These are phyloP conservation scores for Ips nitidus DNA, from an alignment of 1,140 invertebrate genomes.

Conservation along the genomic window DNA sequence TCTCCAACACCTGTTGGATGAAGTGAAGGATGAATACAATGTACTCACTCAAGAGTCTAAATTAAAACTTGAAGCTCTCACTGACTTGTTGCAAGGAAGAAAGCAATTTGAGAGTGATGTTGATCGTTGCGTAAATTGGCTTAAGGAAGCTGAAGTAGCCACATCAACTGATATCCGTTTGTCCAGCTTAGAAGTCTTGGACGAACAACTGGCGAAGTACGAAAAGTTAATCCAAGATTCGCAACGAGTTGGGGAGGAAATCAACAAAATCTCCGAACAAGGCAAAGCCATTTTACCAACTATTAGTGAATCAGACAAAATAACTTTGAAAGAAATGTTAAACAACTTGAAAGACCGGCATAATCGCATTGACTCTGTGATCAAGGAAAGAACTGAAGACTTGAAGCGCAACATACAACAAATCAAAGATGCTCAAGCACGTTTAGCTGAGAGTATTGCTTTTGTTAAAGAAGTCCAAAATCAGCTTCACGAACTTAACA, in stretches of 20 bases:
- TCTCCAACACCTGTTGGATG: slow-evolving; percentile 67
- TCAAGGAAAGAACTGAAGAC: slow-evolving; percentile 71
- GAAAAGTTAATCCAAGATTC: slow-evolving; percentile 76
- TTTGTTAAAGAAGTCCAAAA: slow-evolving; percentile 79
- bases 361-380: slow-evolving; percentile 68
- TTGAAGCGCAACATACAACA: slow-evolving; percentile 75
- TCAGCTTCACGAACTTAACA: slow-evolving; percentile 78
- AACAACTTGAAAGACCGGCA: slow-evolving; percentile 77
- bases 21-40: slow-evolving; percentile 68
- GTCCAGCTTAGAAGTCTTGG: slow-evolving; percentile 74
- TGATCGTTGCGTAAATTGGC: slow-evolving; percentile 79
- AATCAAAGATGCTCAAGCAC: slow-evolving; percentile 74
- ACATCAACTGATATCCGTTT: slow-evolving; percentile 76
- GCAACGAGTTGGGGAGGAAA: slow-evolving; percentile 66
- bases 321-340: slow-evolving; percentile 76
- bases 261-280: slow-evolving; percentile 74
- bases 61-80: slow-evolving; percentile 71
- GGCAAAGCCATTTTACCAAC: slow-evolving; percentile 78
- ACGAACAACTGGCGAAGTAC: slow-evolving; percentile 84
- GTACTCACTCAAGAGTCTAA: slow-evolving; percentile 69
- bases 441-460: slow-evolving; percentile 76
- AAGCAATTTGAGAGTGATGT: slow-evolving; percentile 79
- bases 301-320: slow-evolving; percentile 81
- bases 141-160: slow-evolving; percentile 84
- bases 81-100: slow-evolving; percentile 72